Percentiles rank a stretch among this genome's conserved stretches.
phyloP scores from a whole-genome alignment of 1,140 invertebrate species.

The Penaeus japonicus region DNA sequence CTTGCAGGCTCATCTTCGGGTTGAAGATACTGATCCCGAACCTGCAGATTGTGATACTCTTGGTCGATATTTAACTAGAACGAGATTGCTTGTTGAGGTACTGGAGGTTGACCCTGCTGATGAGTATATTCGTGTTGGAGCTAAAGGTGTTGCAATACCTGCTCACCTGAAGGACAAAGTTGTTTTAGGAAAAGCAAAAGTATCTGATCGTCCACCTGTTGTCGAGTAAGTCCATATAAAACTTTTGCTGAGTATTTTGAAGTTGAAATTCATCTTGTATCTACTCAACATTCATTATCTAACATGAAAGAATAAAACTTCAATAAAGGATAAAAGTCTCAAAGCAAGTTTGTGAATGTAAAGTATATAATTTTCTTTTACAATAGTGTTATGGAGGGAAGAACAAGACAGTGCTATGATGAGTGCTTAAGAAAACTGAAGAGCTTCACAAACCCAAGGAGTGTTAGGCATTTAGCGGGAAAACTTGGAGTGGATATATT shows the following conservation, averaged over 20 bases:
- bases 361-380: background rate
- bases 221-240: background rate
- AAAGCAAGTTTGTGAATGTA: background rate
- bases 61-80: constrained; percentile 17
- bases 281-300: background rate
- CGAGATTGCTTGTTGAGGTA: constrained; percentile 42
- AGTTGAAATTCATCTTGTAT: background rate
- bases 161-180: constrained; percentile 23
- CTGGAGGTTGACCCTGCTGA: constrained; percentile 41
- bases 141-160: constrained; percentile 31
- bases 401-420: constrained; percentile 71
- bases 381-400: constrained; percentile 6
- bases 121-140: constrained; percentile 30
- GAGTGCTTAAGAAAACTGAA: constrained; percentile 82
- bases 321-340: too few relatives aligned
- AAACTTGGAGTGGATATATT: constrained; percentile 74
- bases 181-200: constrained; percentile 19
- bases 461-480: constrained; percentile 79
- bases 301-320: too few relatives aligned
- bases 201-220: constrained; percentile 19
- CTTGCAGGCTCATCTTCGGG: constrained; percentile 37
- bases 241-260: background rate
- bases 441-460: constrained; percentile 90
- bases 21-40: constrained; percentile 33
- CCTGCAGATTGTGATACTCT: constrained; percentile 2